These are phyloP conservation scores for Palloptera scutellata DNA, from an alignment of 2,888 invertebrate species.

Conservation along the genomic window DNA sequence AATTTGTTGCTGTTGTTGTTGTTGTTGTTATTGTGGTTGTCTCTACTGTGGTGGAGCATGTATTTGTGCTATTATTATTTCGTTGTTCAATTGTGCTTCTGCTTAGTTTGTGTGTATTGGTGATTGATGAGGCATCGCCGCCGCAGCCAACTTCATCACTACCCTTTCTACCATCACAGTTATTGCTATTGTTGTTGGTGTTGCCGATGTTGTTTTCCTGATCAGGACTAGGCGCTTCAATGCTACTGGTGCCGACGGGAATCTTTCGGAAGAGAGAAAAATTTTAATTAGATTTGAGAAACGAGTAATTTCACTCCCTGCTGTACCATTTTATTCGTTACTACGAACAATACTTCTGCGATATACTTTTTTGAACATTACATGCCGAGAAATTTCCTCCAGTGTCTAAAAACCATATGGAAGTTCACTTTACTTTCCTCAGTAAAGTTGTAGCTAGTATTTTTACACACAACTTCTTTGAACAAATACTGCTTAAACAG, in stretches of 20 bases:
- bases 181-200: conserved; percentile 33
- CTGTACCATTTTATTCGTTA: too few relatives aligned
- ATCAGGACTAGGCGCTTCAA: conserved; percentile 53
- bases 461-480: too few relatives aligned
- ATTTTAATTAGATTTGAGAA: background rate
- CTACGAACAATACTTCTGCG: too few relatives aligned
- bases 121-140: background rate
- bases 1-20: conserved; percentile 11
- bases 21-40: background rate
- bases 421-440: too few relatives aligned
- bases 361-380: too few relatives aligned
- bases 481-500: too few relatives aligned
- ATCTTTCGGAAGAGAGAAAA: conserved; percentile 36
- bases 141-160: conserved; percentile 18
- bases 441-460: too few relatives aligned
- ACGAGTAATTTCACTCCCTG: background rate
- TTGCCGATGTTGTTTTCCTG: conserved; percentile 45
- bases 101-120: conserved; percentile 9
- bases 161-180: conserved; percentile 26
- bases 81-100: conserved; percentile 40
- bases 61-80: conserved; percentile 42
- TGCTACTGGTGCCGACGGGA: conserved; percentile 53
- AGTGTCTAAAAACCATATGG: too few relatives aligned
- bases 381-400: too few relatives aligned
- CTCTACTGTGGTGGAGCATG: conserved; percentile 8